Base-by-base conservation (phyloP, 2,888 invertebrate genomes). In the Drosophila rubida region DNA sequence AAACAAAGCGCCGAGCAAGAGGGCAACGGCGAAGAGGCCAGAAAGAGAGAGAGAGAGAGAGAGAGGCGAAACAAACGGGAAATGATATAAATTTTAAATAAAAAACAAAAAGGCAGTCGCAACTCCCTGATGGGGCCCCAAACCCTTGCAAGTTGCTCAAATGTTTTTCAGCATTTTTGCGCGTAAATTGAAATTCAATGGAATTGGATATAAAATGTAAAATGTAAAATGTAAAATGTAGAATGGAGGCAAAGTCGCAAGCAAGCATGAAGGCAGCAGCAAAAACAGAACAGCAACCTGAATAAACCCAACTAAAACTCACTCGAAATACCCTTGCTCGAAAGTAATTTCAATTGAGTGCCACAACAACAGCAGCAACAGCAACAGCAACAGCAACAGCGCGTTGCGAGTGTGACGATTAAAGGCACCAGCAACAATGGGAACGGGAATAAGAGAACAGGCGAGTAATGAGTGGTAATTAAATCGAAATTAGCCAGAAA, bases 181-280 rank as follows among this genome's bases (percentile, higher is more conserved):
- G 45, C 66, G 63, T 67, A 77, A 73, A 65, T 73, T 69, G 45
- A 62, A 75, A 80, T 78, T 78, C 48, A 60, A 74, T 66, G 62
- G 51, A 81, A 73, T 55, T 63, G 48, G 32, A 64, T 48, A 49
- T 45, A 51, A 60, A 66, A 73, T 48, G 46, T 59, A 37, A 41
- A 41, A 53, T 9, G 27, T n/a, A n/a, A n/a, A n/a, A 64, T 48
- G 45, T 45, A 51, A 60, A 66, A 73, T 48, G 46, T 59, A 37
- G 27, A 41, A 53, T 9, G 27, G 19, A 30, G n/a, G 51, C 39
- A 23, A 30, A 50, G 49, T 55, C 45, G 25, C 49, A 32, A 48
- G 23, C 16, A 49, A 37, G 9, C 8, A 25, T n/a, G 19, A 19
- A 19, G 19, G 19, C 3, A 19, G 42, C 27, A 37, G 9, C 4